Percentiles rank a stretch among this genome's conserved stretches.
phyloP scores from a whole-genome alignment of 2,888 invertebrate species.

The Diaperis boleti region DNA sequence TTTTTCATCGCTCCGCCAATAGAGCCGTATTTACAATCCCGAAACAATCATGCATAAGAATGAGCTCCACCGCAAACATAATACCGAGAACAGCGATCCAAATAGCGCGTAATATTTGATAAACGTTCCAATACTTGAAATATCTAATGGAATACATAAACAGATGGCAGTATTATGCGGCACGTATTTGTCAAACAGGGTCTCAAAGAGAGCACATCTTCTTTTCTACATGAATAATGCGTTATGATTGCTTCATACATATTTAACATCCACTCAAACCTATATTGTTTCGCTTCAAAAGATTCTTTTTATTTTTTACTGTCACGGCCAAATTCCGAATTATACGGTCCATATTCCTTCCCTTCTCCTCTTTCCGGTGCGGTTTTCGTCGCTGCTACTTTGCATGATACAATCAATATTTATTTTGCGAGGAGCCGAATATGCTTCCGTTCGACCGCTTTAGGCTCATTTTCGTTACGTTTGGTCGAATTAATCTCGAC shows the following conservation, averaged over 20 bases:
- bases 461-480: slow-evolving; percentile 11
- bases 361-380: no score
- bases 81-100: slow-evolving; percentile 39
- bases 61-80: slow-evolving; percentile 27
- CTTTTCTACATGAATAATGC: slow-evolving; percentile 57
- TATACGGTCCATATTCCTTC: slow-evolving; percentile 13
- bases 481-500: slow-evolving; percentile 17
- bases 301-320: slow-evolving; percentile 43
- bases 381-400: slow-evolving; percentile 16
- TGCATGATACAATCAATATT: slow-evolving; percentile 25
- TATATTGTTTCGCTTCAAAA: slow-evolving; percentile 51
- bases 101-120: slow-evolving; percentile 44
- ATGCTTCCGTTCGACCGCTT: slow-evolving; percentile 3
- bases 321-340: slow-evolving; percentile 36
- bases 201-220: slow-evolving; percentile 53
- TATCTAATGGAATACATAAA: slow-evolving; percentile 59
- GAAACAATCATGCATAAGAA: slow-evolving; percentile 40
- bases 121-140: slow-evolving; percentile 50
- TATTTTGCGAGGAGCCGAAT: slow-evolving; percentile 16
- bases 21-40: slow-evolving; percentile 25
- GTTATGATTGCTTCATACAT: slow-evolving; percentile 61
- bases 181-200: slow-evolving; percentile 58
- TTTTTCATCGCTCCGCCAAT: slow-evolving; percentile 13
- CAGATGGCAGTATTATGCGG: slow-evolving; percentile 58
- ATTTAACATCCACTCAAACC: slow-evolving; percentile 57